Percentiles rank a stretch among this genome's conserved stretches.
These are phyloP conservation scores for Trichopoda pennipes DNA, from an alignment of 2,888 invertebrate species.

Conservation along the genomic window DNA sequence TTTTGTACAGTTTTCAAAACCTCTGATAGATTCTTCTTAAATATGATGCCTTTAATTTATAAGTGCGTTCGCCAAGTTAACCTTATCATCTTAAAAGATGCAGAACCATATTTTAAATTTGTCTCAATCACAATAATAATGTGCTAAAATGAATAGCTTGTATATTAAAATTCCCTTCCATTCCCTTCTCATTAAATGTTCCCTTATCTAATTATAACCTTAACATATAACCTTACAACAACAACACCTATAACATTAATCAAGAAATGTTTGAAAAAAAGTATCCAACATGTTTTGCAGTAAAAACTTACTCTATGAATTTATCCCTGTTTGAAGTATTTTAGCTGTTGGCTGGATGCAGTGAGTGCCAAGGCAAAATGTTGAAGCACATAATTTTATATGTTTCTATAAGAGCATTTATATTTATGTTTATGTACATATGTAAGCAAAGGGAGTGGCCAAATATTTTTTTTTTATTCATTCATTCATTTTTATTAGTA, in stretches of 20 bases:
- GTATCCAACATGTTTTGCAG: slow-evolving; percentile 22
- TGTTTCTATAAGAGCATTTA: slow-evolving; percentile 29
- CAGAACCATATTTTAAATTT: too few relatives aligned
- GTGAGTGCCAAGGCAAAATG: slow-evolving; percentile 70
- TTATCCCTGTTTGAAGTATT: slow-evolving; percentile 38
- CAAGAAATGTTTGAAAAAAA: slow-evolving; percentile 2
- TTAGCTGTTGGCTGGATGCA: slow-evolving; percentile 49
- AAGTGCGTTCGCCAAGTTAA: too few relatives aligned
- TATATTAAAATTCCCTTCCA: neutral
- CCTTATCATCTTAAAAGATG: too few relatives aligned
- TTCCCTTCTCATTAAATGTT: neutral
- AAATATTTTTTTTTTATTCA: neutral
- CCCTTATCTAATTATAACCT: neutral
- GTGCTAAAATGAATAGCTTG: neutral
- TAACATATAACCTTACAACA: too few relatives aligned
- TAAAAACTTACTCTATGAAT: neutral
- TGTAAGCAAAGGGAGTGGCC: neutral
- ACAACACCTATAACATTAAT: neutral
- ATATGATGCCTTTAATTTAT: too few relatives aligned
- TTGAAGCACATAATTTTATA: slow-evolving; percentile 57
- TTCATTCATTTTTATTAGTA: too few relatives aligned
- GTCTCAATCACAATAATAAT: too few relatives aligned
- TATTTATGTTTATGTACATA: slow-evolving; percentile 3
- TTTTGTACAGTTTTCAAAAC: too few relatives aligned
- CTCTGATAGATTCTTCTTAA: too few relatives aligned